phyloP scores from a whole-genome alignment of 2,888 invertebrate genomes.

The Cactoblastis cactorum region DNA sequence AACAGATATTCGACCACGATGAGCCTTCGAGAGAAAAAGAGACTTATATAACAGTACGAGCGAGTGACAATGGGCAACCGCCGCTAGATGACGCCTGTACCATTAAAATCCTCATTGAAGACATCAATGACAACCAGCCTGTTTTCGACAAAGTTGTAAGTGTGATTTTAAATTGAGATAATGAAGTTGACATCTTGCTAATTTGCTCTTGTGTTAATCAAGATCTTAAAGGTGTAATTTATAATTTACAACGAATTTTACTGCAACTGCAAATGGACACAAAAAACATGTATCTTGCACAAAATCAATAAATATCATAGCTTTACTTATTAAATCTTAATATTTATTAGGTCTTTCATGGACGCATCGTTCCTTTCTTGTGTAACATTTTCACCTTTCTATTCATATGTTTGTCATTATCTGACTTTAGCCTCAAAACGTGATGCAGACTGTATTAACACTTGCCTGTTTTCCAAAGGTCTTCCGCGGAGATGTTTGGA shows the following conservation, averaged over 20 bases:
- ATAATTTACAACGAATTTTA: background rate
- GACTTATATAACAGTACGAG: slow-evolving; percentile 92
- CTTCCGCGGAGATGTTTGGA: slow-evolving; percentile 83
- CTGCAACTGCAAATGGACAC: background rate
- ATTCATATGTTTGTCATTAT: slow-evolving; percentile 26
- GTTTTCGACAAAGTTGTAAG: slow-evolving; percentile 89
- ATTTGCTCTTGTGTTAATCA: background rate
- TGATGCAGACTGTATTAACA: slow-evolving; percentile 61
- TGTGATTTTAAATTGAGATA: slow-evolving; percentile 29
- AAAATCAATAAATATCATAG: background rate
- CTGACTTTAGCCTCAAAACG: slow-evolving; percentile 56
- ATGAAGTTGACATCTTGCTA: background rate
- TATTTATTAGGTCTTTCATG: slow-evolving; percentile 12
- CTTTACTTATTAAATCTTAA: background rate
- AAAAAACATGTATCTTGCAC: no score
- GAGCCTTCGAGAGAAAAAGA: slow-evolving; percentile 91
- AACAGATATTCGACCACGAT: slow-evolving; percentile 91
- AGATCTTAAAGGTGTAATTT: background rate
- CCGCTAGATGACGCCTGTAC: slow-evolving; percentile 95
- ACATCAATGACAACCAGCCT: slow-evolving; percentile 95
- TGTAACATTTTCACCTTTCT: slow-evolving; percentile 5
- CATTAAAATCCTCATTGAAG: slow-evolving; percentile 92
- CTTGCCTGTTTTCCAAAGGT: slow-evolving; percentile 78
- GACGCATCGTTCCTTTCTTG: slow-evolving; percentile 3
- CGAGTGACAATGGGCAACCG: slow-evolving; percentile 95